Percentiles rank a stretch among this genome's conserved stretches.
These are phyloP conservation scores for Augiades crinisus DNA, from an alignment of 2,888 invertebrate genomes.

Conservation along the genomic window DNA sequence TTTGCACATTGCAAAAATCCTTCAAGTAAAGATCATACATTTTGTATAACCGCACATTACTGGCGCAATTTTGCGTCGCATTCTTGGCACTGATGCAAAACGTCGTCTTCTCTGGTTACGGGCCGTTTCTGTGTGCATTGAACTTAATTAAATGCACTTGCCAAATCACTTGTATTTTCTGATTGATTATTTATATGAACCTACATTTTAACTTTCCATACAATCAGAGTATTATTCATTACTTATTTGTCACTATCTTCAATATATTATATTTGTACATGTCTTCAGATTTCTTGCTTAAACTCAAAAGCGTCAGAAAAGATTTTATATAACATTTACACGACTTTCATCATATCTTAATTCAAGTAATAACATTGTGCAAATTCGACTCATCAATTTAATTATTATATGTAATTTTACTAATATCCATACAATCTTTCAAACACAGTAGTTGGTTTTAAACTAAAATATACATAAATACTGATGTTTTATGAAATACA, in stretches of 20 bases:
- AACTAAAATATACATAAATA: constrained; percentile 4
- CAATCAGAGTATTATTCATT: neutral
- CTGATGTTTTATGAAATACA: constrained; percentile 8
- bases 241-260: neutral
- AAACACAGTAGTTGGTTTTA: neutral
- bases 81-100: no score
- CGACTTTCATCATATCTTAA: neutral
- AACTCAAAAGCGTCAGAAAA: neutral
- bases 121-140: neutral
- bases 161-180: neutral
- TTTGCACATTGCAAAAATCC: neutral
- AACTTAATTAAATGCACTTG: neutral
- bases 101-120: neutral
- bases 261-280: neutral
- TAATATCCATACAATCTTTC: neutral
- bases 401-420: neutral
- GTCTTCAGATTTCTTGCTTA: neutral
- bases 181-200: neutral
- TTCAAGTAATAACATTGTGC: neutral
- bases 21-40: neutral
- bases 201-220: neutral
- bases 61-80: neutral
- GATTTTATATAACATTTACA: neutral
- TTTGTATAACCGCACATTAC: neutral
- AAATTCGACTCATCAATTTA: neutral